Conservation (phyloP, 2,797 vertebrate genomes). For the Orientallactaga sibirica region DNA sequence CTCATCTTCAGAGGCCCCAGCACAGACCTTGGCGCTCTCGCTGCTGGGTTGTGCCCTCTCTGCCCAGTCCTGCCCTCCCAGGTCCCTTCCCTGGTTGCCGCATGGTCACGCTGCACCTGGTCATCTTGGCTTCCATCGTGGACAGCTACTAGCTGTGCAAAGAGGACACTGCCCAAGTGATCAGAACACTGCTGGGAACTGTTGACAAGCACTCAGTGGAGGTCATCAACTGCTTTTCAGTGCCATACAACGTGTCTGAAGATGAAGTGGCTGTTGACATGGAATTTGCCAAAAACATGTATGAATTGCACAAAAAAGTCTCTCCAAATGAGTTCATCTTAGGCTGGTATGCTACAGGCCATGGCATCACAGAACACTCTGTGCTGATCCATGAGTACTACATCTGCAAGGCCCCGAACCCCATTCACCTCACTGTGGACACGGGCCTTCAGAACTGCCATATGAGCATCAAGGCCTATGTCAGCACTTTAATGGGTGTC, state of each 20-base stretch:
- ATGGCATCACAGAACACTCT: slow-evolving; percentile 98
- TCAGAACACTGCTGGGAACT: slow-evolving; percentile 94
- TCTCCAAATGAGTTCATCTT: slow-evolving; percentile 97
- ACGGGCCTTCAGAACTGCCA: slow-evolving; percentile 94
- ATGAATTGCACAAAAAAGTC: slow-evolving; percentile 98
- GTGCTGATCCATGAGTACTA: slow-evolving; percentile 99
- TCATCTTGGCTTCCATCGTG: slow-evolving; percentile 95
- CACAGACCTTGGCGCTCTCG: slow-evolving; percentile 63
- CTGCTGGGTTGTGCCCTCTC: slow-evolving; percentile 76
- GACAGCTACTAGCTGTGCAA: slow-evolving; percentile 98
- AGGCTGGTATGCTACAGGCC: slow-evolving; percentile 99
- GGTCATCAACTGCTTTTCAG: slow-evolving; percentile 99
- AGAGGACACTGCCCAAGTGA: slow-evolving; percentile 96
- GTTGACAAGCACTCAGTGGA: slow-evolving; percentile 90
- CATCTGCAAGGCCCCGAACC: slow-evolving; percentile 96
- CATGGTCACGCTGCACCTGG: slow-evolving; percentile 96
- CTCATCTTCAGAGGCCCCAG: background rate
- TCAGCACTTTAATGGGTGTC: slow-evolving; percentile 99
- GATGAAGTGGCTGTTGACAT: slow-evolving; percentile 99
- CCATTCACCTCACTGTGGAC: slow-evolving; percentile 96
- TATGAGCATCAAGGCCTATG: slow-evolving; percentile 96
- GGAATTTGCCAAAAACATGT: slow-evolving; percentile 99
- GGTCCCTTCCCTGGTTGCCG: slow-evolving; percentile 91
- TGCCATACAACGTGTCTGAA: slow-evolving; percentile 99
- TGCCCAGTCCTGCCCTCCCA: slow-evolving; percentile 91